These are phyloP conservation scores for Gymnodraco acuticeps DNA, from an alignment of 2,797 vertebrate genomes.

Conservation along the genomic window DNA sequence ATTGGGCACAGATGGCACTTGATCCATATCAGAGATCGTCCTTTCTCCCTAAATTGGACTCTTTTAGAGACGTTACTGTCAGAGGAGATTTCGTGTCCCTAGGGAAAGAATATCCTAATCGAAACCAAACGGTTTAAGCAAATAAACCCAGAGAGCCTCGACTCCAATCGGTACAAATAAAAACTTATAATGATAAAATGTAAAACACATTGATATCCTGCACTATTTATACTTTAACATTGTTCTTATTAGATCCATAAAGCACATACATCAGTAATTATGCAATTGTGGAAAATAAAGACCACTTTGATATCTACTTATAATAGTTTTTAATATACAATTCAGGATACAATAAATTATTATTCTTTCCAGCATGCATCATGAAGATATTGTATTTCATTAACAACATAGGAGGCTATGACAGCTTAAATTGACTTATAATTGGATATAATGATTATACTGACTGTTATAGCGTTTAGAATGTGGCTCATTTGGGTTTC, in stretches of 20 bases:
- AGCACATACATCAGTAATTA: conserved; percentile 3
- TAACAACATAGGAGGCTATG: not conserved
- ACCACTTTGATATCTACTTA: not conserved
- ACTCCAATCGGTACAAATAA: not conserved
- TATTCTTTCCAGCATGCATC: not conserved
- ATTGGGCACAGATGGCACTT: conserved; percentile 78
- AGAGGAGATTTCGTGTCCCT: conserved; percentile 1
- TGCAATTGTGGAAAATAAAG: not conserved
- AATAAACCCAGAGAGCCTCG: not conserved
- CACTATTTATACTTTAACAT: not conserved
- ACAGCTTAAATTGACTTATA: not conserved
- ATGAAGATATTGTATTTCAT: not conserved
- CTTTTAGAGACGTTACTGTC: conserved; percentile 27
- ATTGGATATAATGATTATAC: not conserved
- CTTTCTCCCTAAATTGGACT: conserved; percentile 54
- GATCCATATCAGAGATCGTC: conserved; percentile 59
- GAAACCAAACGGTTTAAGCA: conserved; percentile 19
- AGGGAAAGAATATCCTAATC: conserved; percentile 19
- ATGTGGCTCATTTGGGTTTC: not conserved
- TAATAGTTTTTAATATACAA: not conserved
- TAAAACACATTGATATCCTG: not conserved
- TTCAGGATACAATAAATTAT: not conserved
- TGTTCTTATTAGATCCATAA: not conserved
- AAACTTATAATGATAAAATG: not conserved
- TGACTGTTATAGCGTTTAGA: not conserved